Percentiles rank a stretch among this genome's conserved stretches.
Conservation (phyloP, 2,797 vertebrate genomes). For the Pangasius larnaudii region DNA sequence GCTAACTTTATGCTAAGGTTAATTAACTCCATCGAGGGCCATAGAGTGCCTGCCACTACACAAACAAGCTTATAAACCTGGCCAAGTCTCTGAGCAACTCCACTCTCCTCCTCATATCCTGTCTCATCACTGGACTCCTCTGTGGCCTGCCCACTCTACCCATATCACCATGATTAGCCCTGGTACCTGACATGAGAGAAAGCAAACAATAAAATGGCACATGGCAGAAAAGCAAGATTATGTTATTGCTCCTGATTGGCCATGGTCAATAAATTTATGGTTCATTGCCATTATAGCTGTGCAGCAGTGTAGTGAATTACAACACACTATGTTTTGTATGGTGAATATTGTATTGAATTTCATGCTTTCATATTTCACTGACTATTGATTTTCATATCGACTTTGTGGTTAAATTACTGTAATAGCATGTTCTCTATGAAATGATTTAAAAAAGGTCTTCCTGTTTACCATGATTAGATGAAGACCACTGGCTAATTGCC, state of each 20-base stretch:
- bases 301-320: background rate
- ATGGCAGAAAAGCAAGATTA: background rate
- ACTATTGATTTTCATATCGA: constrained; percentile 2
- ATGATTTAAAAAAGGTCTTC: background rate
- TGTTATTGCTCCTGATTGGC: constrained; percentile 1
- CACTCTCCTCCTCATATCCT: background rate
- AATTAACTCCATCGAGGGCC: constrained; percentile 54
- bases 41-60: constrained; percentile 27
- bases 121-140: constrained; percentile 21
- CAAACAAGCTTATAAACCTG: constrained; percentile 43
- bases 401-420: background rate
- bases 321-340: background rate
- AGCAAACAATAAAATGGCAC: background rate
- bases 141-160: background rate
- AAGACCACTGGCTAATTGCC: background rate
- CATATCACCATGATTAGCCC: background rate
- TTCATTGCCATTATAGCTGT: background rate
- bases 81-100: constrained; percentile 26
- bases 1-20: constrained; percentile 53
- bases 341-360: background rate
- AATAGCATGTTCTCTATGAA: background rate
- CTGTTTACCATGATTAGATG: background rate
- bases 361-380: constrained; percentile 5
- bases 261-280: background rate
- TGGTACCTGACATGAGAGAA: background rate